Evolutionary conservation across 2,113 vertebrate species (phyloP), one percentile per base, ranked within the genome.

Genomic region (Oceanites oceanicus): DNA sequence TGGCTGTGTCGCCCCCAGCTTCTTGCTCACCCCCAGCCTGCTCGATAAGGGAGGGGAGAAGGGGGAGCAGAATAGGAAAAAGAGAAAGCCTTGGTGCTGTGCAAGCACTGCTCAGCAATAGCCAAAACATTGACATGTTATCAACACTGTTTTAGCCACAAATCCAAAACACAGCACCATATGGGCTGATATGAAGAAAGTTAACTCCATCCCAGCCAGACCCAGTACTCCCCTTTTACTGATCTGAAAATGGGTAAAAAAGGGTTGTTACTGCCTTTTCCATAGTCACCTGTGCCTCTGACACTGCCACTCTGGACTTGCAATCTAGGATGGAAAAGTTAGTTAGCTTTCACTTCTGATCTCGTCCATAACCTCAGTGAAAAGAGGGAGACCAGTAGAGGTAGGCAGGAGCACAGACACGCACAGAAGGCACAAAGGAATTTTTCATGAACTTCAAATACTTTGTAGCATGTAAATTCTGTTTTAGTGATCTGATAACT

Each of bases 151-250:
- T 79, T 62, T 36, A 71, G n/a, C 20, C 32, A 49, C 38, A 36
- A 19, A 40, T 55, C 55, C 71, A 59, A n/a, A 72, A 29, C 38
- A n/a, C 32, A 40, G 30, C 17, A 20, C 27, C 29, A 26, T 25
- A 26, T 0, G 0, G 66, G 27, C 32, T 68, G 47, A 15, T 47
- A 45, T 1, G 13, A 62, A 49, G 53, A 56, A 65, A 32, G 26
- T 19, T 52, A 68, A 21, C n/a, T 70, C 36, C 40, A 20, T 23
- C 55, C 29, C 25, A 40, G 8, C 5, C 32, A 83, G 45, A 79
- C 3, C 21, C 32, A 13, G 27, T 34, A 36, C 2, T 58, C 11
- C 7, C 3, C 5, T 68, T 67, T 56, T 34, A 27, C 14, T 44
- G 22, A 14, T 27, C 36, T 76, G 55, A 85, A 38, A 27, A 30